Evolutionary conservation across 1,140 invertebrate species (phyloP).

Genomic region (Procambarus virginalis): DNA sequence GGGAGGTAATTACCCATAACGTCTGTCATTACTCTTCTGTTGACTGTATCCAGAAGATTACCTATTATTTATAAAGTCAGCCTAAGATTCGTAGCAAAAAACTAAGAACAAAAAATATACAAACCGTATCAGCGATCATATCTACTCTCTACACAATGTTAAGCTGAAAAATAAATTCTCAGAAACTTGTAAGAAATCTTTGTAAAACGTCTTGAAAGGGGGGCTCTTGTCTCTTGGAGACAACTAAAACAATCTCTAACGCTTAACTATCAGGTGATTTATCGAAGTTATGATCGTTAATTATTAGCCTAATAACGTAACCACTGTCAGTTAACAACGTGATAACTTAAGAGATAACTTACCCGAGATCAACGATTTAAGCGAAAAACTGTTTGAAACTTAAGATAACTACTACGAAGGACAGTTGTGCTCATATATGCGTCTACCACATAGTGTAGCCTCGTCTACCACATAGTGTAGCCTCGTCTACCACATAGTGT

Average conservation of each 20-base stretch:
- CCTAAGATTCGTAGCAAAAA: background rate
- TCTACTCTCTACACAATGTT: background rate
- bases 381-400: background rate
- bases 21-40: background rate
- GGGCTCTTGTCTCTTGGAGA: background rate
- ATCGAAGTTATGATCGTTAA: background rate
- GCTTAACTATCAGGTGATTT: background rate
- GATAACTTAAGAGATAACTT: background rate
- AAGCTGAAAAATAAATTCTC: background rate
- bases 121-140: background rate
- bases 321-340: background rate
- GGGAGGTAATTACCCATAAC: background rate
- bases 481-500: no score
- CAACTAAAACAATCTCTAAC: slow-evolving; percentile 3
- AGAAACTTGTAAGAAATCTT: background rate
- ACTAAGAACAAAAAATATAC: background rate
- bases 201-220: background rate
- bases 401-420: background rate
- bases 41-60: background rate
- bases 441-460: no score
- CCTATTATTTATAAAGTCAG: background rate
- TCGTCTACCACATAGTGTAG: no score
- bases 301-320: background rate
- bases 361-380: background rate
- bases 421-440: background rate